A percentile compares a stretch with the other conserved stretches of the same genome.
Conservation (phyloP, 1,140 invertebrate species). For the Pissodes strobi region DNA sequence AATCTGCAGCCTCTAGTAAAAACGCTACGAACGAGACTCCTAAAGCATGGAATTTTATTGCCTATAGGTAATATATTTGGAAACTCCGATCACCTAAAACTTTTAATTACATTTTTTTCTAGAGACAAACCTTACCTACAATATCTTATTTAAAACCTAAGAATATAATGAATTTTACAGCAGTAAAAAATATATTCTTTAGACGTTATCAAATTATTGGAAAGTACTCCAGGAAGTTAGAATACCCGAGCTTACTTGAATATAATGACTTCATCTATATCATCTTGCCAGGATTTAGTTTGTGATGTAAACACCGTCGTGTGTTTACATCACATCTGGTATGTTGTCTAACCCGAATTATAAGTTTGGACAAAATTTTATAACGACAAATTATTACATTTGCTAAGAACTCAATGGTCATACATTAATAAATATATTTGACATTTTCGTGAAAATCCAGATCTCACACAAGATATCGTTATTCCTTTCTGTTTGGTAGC, state of each 20-base stretch:
- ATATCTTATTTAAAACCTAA: conserved; percentile 8
- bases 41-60: conserved; percentile 6
- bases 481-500: too few relatives aligned
- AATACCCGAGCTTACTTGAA: conserved; percentile 18
- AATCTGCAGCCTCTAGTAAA: neutral
- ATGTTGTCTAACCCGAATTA: too few relatives aligned
- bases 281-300: too few relatives aligned
- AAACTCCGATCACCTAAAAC: neutral
- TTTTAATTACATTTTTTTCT: neutral
- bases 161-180: conserved; percentile 26
- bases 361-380: too few relatives aligned
- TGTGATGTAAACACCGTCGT: too few relatives aligned
- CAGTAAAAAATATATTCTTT: conserved; percentile 23
- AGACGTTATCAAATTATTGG: conserved; percentile 6
- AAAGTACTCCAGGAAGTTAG: conserved; percentile 7
- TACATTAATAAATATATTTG: too few relatives aligned
- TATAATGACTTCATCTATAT: too few relatives aligned
- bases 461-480: too few relatives aligned
- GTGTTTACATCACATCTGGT: too few relatives aligned
- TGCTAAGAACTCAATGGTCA: too few relatives aligned
- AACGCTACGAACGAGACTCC: conserved; percentile 22
- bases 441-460: too few relatives aligned
- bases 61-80: conserved; percentile 8
- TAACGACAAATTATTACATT: too few relatives aligned
- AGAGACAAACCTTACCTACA: conserved; percentile 20